A percentile compares a stretch with the other conserved stretches of the same genome.
phyloP scores from a whole-genome alignment of 2,797 vertebrate genomes.

The Clangula hyemalis region DNA sequence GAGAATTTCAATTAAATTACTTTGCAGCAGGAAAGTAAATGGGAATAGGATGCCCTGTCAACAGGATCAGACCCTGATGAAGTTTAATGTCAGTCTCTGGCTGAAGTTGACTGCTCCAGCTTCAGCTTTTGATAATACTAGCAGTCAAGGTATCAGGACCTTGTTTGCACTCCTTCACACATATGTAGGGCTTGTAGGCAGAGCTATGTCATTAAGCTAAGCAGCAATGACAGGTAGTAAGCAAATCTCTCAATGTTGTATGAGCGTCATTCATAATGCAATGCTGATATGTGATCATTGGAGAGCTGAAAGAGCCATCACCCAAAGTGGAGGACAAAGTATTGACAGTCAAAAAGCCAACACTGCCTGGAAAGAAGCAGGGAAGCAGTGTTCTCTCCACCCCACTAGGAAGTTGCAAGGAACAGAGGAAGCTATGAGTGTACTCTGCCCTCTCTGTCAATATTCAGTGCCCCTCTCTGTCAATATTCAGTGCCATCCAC shows the following conservation, averaged over 20 bases:
- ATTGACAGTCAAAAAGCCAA: not conserved
- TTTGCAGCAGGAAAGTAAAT: not conserved
- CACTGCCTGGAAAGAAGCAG: not conserved
- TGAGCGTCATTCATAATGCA: rapidly evolving
- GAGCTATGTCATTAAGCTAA: not conserved
- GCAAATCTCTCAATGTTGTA: not conserved
- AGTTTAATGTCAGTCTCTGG: not conserved
- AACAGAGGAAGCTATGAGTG: not conserved
- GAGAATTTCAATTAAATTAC: not conserved
- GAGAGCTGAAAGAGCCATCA: not conserved
- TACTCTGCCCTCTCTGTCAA: not conserved
- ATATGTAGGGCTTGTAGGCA: not conserved
- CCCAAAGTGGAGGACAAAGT: not conserved
- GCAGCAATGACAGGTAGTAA: not conserved
- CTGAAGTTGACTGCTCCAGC: not conserved
- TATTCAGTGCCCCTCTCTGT: not conserved
- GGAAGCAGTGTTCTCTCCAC: not conserved
- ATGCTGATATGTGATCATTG: not conserved
- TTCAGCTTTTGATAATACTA: not conserved
- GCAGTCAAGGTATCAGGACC: not conserved
- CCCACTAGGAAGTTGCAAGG: not conserved
- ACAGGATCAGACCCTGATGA: not conserved
- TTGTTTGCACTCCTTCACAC: not conserved
- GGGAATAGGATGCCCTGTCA: not conserved
- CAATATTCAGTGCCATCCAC: not conserved